Conservation (phyloP, 2,888 invertebrate species). For the Argyresthia goedartella region DNA sequence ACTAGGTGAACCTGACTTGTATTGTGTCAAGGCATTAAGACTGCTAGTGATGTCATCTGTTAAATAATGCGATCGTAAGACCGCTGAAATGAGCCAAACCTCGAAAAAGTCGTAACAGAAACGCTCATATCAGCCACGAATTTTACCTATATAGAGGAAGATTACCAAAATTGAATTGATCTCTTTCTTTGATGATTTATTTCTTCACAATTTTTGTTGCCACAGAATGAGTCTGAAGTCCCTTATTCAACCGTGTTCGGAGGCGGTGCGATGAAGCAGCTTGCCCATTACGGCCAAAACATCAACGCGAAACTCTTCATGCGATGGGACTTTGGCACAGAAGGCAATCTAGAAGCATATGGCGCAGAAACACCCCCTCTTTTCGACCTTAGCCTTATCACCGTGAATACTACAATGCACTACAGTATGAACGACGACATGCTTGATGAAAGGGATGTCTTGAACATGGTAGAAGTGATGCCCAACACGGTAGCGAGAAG, state of each 20-base stretch:
- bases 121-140: no score
- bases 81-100: no score
- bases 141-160: no score
- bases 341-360: slow-evolving; percentile 27
- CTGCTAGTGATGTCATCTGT: no score
- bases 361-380: slow-evolving; percentile 26
- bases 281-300: slow-evolving; percentile 49
- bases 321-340: slow-evolving; percentile 30
- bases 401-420: slow-evolving; percentile 33
- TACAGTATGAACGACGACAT: slow-evolving; percentile 34
- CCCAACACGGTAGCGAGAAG: slow-evolving; percentile 30
- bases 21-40: no score
- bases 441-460: slow-evolving; percentile 34
- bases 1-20: no score
- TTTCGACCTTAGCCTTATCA: slow-evolving; percentile 33
- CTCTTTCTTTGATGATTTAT: no score
- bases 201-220: no score
- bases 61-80: no score
- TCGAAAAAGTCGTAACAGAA: no score
- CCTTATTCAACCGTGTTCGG: background rate
- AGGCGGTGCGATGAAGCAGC: slow-evolving; percentile 41
- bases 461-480: slow-evolving; percentile 36
- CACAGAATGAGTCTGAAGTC: no score
- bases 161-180: no score
- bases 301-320: slow-evolving; percentile 35